Conservation (phyloP, 2,797 vertebrate genomes). For the Chaetodon trifasciatus region DNA sequence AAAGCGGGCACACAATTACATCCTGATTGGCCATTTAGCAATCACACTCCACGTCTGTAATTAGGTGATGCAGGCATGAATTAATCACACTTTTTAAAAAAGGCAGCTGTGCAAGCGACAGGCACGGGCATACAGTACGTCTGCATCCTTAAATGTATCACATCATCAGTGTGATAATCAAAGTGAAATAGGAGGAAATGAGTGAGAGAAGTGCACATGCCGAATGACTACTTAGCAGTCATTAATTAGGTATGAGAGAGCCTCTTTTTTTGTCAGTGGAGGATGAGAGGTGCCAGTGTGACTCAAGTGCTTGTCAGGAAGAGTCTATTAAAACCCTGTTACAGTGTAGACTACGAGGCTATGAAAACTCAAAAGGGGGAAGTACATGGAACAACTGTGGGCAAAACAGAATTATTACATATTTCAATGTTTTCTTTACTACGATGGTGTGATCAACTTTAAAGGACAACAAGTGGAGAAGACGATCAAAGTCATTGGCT, state of each 20-base stretch:
- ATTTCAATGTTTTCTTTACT: slow-evolving; percentile 11
- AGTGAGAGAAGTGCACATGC: slow-evolving; percentile 60
- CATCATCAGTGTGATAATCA: slow-evolving; percentile 80
- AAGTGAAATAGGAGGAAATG: slow-evolving; percentile 80
- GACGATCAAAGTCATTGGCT: neutral
- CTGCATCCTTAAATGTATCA: slow-evolving; percentile 61
- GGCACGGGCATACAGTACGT: slow-evolving; percentile 50
- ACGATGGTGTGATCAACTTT: neutral
- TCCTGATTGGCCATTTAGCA: slow-evolving; percentile 86
- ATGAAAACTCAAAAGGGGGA: slow-evolving; percentile 11
- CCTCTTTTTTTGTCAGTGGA: slow-evolving; percentile 56
- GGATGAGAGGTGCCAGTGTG: slow-evolving; percentile 55
- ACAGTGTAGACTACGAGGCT: slow-evolving; percentile 16
- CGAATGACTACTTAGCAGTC: slow-evolving; percentile 69
- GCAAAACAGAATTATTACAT: slow-evolving; percentile 37
- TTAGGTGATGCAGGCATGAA: slow-evolving; percentile 79
- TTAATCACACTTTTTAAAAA: slow-evolving; percentile 78
- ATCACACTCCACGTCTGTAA: slow-evolving; percentile 79
- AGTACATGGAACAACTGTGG: slow-evolving; percentile 17
- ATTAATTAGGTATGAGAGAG: slow-evolving; percentile 72
- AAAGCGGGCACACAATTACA: slow-evolving; percentile 80
- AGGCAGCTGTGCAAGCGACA: slow-evolving; percentile 78
- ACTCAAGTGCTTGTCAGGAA: slow-evolving; percentile 52
- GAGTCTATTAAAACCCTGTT: slow-evolving; percentile 42
- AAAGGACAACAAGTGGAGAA: slow-evolving; percentile 11